phyloP scores from a whole-genome alignment of 2,888 invertebrate genomes.

The Trachelus stipa region DNA sequence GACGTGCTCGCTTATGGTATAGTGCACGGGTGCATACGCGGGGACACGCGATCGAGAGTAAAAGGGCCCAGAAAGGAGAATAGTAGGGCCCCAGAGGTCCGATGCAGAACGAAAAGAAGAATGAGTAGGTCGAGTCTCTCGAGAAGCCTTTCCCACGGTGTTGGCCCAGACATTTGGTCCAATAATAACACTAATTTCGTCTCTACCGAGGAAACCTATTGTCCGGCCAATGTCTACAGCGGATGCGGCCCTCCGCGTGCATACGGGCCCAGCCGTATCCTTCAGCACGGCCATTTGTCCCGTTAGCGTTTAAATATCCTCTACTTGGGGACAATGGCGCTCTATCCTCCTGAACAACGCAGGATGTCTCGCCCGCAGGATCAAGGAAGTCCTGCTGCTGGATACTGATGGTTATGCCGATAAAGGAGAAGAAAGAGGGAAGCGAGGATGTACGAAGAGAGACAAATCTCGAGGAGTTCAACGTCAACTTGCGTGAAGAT shows the following conservation, averaged over 20 bases:
- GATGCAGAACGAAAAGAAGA: background rate
- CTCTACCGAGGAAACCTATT: slow-evolving; percentile 61
- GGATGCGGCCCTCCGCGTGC: slow-evolving; percentile 51
- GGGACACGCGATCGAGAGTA: background rate
- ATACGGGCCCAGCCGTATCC: slow-evolving; percentile 3
- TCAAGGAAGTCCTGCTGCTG: background rate
- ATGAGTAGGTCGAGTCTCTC: background rate
- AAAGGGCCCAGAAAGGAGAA: background rate
- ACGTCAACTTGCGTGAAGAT: background rate
- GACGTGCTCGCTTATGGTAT: background rate
- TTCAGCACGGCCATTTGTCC: background rate
- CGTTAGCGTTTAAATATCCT: slow-evolving; percentile 8
- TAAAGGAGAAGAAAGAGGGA: background rate
- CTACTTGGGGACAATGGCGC: background rate
- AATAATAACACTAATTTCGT: slow-evolving; percentile 65
- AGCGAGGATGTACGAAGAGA: background rate
- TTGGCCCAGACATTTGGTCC: slow-evolving; percentile 63
- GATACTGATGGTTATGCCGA: background rate
- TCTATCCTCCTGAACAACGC: background rate
- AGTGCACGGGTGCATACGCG: background rate
- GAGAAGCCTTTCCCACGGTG: slow-evolving; percentile 55
- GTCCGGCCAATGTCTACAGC: slow-evolving; percentile 55
- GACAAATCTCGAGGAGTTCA: background rate
- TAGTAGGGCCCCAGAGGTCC: background rate
- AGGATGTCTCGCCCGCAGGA: background rate